These are phyloP conservation scores for Psophia crepitans DNA, from an alignment of 2,113 vertebrate species.

Conservation along the genomic window DNA sequence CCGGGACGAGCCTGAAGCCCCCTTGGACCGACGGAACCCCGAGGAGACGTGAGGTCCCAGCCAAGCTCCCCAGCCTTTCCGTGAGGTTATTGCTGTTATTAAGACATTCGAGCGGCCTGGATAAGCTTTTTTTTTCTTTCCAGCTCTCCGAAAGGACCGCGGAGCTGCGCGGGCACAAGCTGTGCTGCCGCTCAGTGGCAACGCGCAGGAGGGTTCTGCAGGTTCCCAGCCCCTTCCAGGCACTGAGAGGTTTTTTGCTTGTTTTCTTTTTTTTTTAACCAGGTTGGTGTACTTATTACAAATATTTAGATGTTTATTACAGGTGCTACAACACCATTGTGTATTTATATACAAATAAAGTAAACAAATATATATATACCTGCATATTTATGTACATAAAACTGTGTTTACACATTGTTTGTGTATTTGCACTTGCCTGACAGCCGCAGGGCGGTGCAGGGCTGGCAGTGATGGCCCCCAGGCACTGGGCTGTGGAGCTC, in stretches of 20 bases:
- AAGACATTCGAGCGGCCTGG: rapidly evolving
- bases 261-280: not conserved
- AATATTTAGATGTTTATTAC: not conserved
- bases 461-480: too few relatives aligned
- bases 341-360: rapidly evolving
- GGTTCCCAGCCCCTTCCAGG: not conserved
- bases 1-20: not conserved
- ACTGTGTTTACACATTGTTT: too few relatives aligned
- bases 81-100: rapidly evolving
- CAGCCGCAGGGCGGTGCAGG: too few relatives aligned
- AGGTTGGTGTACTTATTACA: not conserved
- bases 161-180: not conserved
- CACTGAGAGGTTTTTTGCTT: not conserved
- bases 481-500: too few relatives aligned
- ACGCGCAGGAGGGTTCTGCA: rapidly evolving
- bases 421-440: too few relatives aligned
- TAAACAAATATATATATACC: too few relatives aligned
- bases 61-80: not conserved
- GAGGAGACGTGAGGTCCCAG: not conserved
- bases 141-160: rapidly evolving
- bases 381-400: not conserved
- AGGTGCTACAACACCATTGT: rapidly evolving
- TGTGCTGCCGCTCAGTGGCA: not conserved
- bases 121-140: not conserved
- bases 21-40: too few relatives aligned